Evolutionary conservation across 1,140 invertebrate species (phyloP).

Genomic region (Drosophila kepulauana): DNA sequence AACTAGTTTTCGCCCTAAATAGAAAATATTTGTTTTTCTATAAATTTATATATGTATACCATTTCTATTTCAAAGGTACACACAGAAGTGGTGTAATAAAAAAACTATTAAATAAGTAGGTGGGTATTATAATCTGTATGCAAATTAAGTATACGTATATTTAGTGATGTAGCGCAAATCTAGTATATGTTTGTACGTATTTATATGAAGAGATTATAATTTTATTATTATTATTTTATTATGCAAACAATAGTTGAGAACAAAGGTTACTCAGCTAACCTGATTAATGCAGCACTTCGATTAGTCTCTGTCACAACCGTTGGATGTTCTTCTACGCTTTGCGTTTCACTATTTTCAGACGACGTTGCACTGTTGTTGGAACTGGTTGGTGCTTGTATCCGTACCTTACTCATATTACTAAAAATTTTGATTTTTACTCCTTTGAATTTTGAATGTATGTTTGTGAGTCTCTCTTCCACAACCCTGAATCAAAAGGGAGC

Average conservation of each 20-base stretch:
- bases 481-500: conserved; percentile 26
- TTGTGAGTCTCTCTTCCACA: conserved; percentile 39
- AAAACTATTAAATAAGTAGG: too few relatives aligned
- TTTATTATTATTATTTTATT: neutral
- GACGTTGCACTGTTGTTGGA: conserved; percentile 76
- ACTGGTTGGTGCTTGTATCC: conserved; percentile 45
- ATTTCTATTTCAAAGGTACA: too few relatives aligned
- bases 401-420: conserved; percentile 62
- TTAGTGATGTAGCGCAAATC: neutral
- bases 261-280: conserved; percentile 29
- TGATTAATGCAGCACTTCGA: conserved; percentile 56
- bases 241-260: neutral
- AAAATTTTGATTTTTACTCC: conserved; percentile 36
- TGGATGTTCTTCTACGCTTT: conserved; percentile 73
- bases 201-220: too few relatives aligned
- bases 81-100: too few relatives aligned
- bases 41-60: neutral
- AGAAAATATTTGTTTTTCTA: neutral
- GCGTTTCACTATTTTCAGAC: conserved; percentile 79
- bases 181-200: too few relatives aligned
- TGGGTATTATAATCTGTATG: neutral
- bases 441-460: conserved; percentile 65
- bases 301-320: conserved; percentile 31
- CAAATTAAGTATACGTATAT: neutral
- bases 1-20: conserved; percentile 67